These are phyloP conservation scores for Drosophila paracracens DNA, from an alignment of 2,888 invertebrate genomes.

Conservation along the genomic window DNA sequence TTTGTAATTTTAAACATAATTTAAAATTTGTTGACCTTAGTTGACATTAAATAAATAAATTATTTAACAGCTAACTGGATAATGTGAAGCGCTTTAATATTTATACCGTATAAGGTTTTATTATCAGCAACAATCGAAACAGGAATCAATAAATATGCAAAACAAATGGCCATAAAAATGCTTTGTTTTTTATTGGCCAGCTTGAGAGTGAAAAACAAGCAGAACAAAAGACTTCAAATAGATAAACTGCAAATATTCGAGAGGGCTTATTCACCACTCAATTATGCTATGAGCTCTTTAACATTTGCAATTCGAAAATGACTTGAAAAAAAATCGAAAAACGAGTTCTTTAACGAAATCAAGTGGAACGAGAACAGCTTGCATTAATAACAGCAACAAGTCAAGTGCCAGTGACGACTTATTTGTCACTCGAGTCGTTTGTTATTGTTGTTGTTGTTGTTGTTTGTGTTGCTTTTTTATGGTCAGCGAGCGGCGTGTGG, in stretches of 20 bases:
- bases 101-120: neutral
- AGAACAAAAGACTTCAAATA: slow-evolving; percentile 5
- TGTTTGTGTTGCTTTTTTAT: slow-evolving; percentile 28
- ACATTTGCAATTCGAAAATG: slow-evolving; percentile 10
- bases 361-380: slow-evolving; percentile 54
- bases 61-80: neutral
- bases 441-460: slow-evolving; percentile 12
- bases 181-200: slow-evolving; percentile 7
- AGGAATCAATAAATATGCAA: slow-evolving; percentile 11
- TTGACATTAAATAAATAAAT: neutral
- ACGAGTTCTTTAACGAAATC: slow-evolving; percentile 64
- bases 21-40: no score
- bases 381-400: slow-evolving; percentile 39
- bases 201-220: slow-evolving; percentile 7
- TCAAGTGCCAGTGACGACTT: slow-evolving; percentile 64
- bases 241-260: slow-evolving; percentile 1
- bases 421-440: slow-evolving; percentile 62
- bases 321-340: slow-evolving; percentile 22
- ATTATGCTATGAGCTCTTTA: slow-evolving; percentile 24
- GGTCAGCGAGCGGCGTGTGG: slow-evolving; percentile 50
- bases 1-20: no score
- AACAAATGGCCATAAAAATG: neutral
- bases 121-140: slow-evolving; percentile 3
- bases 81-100: neutral
- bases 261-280: slow-evolving; percentile 24